Conservation (phyloP, 1,140 invertebrate genomes). For the Euura saliciscinereae region DNA sequence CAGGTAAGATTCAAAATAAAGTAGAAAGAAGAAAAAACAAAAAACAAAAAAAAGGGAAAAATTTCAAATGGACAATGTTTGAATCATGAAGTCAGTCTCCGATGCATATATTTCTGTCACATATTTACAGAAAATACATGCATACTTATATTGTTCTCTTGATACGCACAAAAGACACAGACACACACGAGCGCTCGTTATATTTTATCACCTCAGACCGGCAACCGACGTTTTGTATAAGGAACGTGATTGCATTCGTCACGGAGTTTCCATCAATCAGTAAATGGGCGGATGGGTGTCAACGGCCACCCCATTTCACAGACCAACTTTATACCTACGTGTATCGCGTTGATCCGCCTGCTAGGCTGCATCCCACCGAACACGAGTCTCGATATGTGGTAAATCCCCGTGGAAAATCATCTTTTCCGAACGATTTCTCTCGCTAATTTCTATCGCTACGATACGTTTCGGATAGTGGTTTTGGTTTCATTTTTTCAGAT, state of each 20-base stretch:
- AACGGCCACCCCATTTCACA: neutral
- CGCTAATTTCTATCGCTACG: too few relatives aligned
- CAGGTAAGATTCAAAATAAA: slow-evolving; percentile 54
- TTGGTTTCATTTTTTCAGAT: too few relatives aligned
- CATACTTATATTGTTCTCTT: too few relatives aligned
- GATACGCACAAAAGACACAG: too few relatives aligned
- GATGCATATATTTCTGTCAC: neutral
- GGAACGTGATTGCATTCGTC: slow-evolving; percentile 46
- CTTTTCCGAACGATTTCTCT: too few relatives aligned
- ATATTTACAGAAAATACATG: neutral
- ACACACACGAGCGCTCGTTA: too few relatives aligned
- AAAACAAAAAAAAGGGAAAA: neutral
- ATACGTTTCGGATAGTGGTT: too few relatives aligned
- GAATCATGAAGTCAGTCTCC: neutral
- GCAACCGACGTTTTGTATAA: slow-evolving; percentile 26
- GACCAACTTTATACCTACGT: too few relatives aligned
- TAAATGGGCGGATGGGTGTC: slow-evolving; percentile 26
- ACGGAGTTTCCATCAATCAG: slow-evolving; percentile 39
- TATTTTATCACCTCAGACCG: neutral
- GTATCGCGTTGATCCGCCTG: too few relatives aligned
- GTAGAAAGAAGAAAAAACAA: neutral
- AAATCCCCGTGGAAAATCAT: too few relatives aligned
- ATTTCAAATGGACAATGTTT: neutral
- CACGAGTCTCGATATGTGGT: too few relatives aligned
- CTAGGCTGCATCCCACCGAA: too few relatives aligned